phyloP scores from a whole-genome alignment of 2,113 vertebrate genomes.

The Tragelaphus buxtoni region DNA sequence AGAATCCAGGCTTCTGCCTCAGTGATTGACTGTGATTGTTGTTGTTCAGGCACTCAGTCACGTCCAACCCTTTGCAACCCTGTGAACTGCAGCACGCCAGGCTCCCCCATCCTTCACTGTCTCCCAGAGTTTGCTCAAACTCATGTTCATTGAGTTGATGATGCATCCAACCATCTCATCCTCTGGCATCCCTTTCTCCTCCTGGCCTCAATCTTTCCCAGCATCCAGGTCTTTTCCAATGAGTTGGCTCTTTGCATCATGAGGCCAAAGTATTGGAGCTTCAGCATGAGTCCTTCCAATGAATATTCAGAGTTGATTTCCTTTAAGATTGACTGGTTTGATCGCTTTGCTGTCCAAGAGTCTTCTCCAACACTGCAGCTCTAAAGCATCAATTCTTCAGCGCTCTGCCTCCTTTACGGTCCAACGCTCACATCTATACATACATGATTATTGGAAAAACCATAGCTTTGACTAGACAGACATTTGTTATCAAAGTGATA shows the following conservation, averaged over 20 bases:
- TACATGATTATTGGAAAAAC: background rate
- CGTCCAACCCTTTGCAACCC: background rate
- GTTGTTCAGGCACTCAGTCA: background rate
- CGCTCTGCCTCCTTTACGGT: background rate
- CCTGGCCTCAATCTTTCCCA: background rate
- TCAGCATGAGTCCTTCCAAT: background rate
- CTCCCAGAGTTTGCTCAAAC: background rate
- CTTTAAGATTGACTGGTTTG: background rate
- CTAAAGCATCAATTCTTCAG: background rate
- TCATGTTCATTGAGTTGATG: background rate
- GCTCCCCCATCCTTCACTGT: background rate
- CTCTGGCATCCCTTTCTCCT: background rate
- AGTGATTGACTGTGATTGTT: background rate
- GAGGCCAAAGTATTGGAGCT: background rate
- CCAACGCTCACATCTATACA: background rate
- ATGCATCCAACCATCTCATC: background rate
- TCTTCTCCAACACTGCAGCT: background rate
- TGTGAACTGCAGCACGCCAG: background rate
- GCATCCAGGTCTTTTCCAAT: background rate
- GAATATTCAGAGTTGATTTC: background rate
- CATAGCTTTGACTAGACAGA: background rate
- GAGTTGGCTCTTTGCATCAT: rapidly evolving
- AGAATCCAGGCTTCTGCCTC: background rate
- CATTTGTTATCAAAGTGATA: background rate
- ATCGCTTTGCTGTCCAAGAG: background rate